Conservation (phyloP, 2,113 vertebrate species). For the Pterocles burchelli region DNA sequence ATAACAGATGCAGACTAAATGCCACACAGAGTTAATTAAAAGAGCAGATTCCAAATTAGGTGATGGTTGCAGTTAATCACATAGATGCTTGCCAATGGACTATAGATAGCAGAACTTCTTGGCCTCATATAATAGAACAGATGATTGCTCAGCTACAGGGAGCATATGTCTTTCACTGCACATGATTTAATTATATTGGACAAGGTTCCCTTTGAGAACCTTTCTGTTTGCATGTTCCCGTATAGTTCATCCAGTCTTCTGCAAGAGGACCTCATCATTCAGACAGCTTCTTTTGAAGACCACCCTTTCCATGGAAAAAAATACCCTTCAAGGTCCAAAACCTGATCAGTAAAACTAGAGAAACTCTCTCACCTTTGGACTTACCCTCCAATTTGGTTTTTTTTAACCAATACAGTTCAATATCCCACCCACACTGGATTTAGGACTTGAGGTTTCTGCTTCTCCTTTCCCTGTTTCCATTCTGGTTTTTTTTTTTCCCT, state of each 20-base stretch:
- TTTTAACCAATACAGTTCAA: neutral
- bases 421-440: neutral
- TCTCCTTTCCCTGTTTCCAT: neutral
- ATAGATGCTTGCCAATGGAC: neutral
- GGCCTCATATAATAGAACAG: neutral
- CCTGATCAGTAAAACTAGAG: neutral
- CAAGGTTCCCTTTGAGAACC: neutral
- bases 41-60: neutral
- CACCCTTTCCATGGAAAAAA: neutral
- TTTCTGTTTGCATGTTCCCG: neutral
- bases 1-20: neutral
- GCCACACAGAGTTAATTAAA: slow-evolving; percentile 33
- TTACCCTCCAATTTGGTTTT: neutral
- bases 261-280: neutral
- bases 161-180: neutral
- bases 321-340: neutral
- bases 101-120: slow-evolving; percentile 2
- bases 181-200: neutral
- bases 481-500: neutral
- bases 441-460: neutral
- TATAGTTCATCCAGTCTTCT: neutral
- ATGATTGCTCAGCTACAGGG: neutral
- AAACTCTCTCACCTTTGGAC: neutral
- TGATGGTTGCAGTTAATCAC: neutral
- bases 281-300: neutral